Evolutionary conservation across 2,797 vertebrate genomes (phyloP), one percentile per base, ranked within the genome.

Genomic region (Etheostoma perlongum): DNA sequence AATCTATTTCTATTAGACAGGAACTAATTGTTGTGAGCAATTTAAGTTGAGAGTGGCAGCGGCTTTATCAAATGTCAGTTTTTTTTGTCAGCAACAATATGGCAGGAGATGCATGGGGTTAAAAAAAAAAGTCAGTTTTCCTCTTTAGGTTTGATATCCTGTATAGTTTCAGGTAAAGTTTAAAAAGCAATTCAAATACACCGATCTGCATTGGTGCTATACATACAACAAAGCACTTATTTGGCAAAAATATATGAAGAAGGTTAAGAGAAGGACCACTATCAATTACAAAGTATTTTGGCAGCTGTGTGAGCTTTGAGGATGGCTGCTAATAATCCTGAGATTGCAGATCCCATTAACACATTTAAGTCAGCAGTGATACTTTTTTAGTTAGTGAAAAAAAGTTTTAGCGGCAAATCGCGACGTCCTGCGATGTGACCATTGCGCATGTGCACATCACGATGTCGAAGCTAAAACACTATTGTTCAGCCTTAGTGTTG

Each of bases 61-160:
- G 30, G 48, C 8, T 44, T 68, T 27, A 30, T 40, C 23, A 58
- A 46, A 19, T 54, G 13, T 52, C n/a, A 40, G 53, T 40, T 53
- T 19, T 25, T 23, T 53, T 33, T 4, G 1, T 58, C 48, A 46
- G 47, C n/a, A 48, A 65, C 53, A 64, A 23, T 52, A 33, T 0
- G n/a, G n/a, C 60, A 64, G 53, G 18, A 65, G 19, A 8, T 16
- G n/a, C 58, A 58, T 47, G 63, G 46, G 15, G 30, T 47, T 57
- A 23, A 16, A 16, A 60, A 11, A 11, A 55, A 42, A 13, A 53
- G 40, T 60, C 19, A 27, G 19, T 57, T 62, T 69, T 44, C 13
- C 27, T 65, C 18, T 70, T 21, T 36, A 60, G 30, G n/a, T 30
- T 71, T 2, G 1, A 13, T 61, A 49, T 12, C 8, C 10, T 64